A percentile compares a stretch with the other conserved stretches of the same genome.
Conservation (phyloP, 2,888 invertebrate species). For the Athetis lepigone region DNA sequence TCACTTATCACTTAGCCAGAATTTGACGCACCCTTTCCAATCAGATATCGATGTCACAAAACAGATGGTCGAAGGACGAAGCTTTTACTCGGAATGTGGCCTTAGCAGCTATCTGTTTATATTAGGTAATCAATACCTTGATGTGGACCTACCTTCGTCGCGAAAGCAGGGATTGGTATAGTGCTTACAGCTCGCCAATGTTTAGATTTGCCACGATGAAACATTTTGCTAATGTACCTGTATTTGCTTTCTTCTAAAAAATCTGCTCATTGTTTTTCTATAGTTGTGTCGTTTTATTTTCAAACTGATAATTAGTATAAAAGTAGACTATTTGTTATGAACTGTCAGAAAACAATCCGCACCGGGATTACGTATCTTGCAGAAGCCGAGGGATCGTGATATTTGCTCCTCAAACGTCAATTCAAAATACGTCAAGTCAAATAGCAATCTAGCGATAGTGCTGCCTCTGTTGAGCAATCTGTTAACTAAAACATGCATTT, state of each 20-base stretch:
- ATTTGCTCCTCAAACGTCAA: no score
- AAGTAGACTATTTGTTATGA: no score
- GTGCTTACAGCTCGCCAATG: slow-evolving; percentile 8
- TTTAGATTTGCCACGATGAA: slow-evolving; percentile 13
- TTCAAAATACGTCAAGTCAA: no score
- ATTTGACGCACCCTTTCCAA: slow-evolving; percentile 42
- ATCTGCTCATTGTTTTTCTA: background rate
- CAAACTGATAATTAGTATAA: no score
- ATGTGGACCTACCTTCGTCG: slow-evolving; percentile 9
- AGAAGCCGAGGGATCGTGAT: no score
- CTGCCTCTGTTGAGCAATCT: no score
- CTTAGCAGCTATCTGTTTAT: slow-evolving; percentile 31
- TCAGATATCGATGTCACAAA: slow-evolving; percentile 43
- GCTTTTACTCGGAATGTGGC: slow-evolving; percentile 43
- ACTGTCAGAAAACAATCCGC: no score
- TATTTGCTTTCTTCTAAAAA: background rate
- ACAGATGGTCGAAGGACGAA: slow-evolving; percentile 35
- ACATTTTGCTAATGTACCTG: slow-evolving; percentile 7
- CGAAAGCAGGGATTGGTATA: slow-evolving; percentile 10
- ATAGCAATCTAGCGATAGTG: no score
- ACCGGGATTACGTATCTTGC: no score
- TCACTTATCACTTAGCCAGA: slow-evolving; percentile 39
- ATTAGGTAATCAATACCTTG: slow-evolving; percentile 44
- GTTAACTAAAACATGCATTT: no score
- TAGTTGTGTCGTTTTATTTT: background rate